Evolutionary conservation across 1,140 invertebrate species (phyloP), one percentile per base, ranked within the genome.

Genomic region (Leptopilina boulardi): DNA sequence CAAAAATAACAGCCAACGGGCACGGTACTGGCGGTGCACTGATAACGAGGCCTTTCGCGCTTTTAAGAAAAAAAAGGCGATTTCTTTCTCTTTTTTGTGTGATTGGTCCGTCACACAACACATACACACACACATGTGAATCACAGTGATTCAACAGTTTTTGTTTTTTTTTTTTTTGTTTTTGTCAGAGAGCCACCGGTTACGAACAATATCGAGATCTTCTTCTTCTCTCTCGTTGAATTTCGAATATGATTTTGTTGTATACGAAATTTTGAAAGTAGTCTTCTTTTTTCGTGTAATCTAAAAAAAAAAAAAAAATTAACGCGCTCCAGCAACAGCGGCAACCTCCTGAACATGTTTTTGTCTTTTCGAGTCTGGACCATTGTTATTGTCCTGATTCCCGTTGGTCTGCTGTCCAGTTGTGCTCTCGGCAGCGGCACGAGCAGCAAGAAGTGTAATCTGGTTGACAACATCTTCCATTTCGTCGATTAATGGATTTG

Each of bases 391-490:
- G 80, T 91, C 86, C 76, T 85, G 87, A 42, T 41, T 44, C 11
- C 71, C 74, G 82, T 66, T 75, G 34, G 70, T 79, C 72, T 83
- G 83, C 21, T 84, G 84, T 23, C 81, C 82, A 38, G 87, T 89
- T 9, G 89, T 90, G 74, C 87, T 90, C 23, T 90, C 88, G 11
- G 93, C 93, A n/a, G 91, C 92, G 4, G 95, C 94, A 74, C 94
- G 92, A 2, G 95, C 94, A 1, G 95, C 95, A 82, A 96, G 88
- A 38, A 96, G 91, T 30, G 95, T 95, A 78, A 96, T 96, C 90
- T 96, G 95, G 87, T 96, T 96, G 34, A 96, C 95, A 70, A 96
- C 95, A 87, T 96, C 94, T 86, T 96, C 95, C 94, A 96, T 96
- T 86, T 96, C 94, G 89, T 95, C 94, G 47, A 93, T 93, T 2